These are phyloP conservation scores for Amia ocellicauda DNA, from an alignment of 2,113 vertebrate genomes.

Conservation along the genomic window DNA sequence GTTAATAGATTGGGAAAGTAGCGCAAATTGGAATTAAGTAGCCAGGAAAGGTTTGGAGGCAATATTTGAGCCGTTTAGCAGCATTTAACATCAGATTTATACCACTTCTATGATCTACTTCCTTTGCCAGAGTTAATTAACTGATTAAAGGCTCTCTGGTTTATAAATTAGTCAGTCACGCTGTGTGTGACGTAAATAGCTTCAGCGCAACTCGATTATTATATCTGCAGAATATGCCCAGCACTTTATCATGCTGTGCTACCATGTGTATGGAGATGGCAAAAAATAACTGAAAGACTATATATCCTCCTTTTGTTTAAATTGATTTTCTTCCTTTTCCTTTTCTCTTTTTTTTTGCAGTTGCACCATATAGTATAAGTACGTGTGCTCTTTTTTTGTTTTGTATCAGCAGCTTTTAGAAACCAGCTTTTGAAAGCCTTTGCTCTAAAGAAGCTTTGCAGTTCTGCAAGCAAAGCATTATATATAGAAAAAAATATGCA, in stretches of 20 bases:
- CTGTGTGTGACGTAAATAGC: not conserved
- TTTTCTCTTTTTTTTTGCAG: too few relatives aligned
- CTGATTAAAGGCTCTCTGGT: slow-evolving; percentile 19
- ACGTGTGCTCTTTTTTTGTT: too few relatives aligned
- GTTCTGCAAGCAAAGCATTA: too few relatives aligned
- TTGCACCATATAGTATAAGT: too few relatives aligned
- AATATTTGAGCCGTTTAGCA: slow-evolving; percentile 19
- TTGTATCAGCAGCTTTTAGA: too few relatives aligned
- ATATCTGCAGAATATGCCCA: too few relatives aligned
- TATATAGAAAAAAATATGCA: too few relatives aligned
- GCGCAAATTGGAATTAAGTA: slow-evolving; percentile 25
- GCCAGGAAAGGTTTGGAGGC: slow-evolving; percentile 13
- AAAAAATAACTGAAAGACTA: too few relatives aligned
- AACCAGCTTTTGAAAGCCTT: too few relatives aligned
- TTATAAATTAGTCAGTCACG: slow-evolving; percentile 21
- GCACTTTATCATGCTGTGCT: not conserved
- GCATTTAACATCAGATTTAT: slow-evolving; percentile 18
- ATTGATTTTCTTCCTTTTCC: not conserved
- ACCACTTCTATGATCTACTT: slow-evolving; percentile 8
- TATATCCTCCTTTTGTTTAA: not conserved
- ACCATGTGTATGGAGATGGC: not conserved
- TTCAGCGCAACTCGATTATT: slow-evolving; percentile 8
- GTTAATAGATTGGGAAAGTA: slow-evolving; percentile 27
- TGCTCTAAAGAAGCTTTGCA: too few relatives aligned
- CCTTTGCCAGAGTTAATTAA: slow-evolving; percentile 28